Conservation (phyloP, 2,113 vertebrate genomes). For the Seriola rivoliana region DNA sequence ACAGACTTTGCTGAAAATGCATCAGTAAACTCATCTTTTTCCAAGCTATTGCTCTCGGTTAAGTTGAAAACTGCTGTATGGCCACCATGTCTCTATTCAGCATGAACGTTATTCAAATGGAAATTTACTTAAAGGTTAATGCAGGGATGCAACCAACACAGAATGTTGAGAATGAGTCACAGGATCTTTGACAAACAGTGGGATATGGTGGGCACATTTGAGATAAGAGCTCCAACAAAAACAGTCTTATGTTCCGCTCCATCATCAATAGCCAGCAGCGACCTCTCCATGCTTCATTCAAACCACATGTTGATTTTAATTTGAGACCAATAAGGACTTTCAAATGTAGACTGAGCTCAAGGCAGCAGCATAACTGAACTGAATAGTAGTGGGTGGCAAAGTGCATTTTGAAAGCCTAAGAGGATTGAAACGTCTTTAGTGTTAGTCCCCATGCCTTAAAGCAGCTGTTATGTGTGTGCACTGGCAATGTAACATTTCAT, state of each 20-base stretch:
- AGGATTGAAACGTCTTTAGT: neutral
- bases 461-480: neutral
- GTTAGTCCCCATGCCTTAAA: no score
- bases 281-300: neutral
- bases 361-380: neutral
- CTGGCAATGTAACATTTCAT: neutral
- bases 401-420: neutral
- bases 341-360: slow-evolving; percentile 30
- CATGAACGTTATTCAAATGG: slow-evolving; percentile 3
- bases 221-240: neutral
- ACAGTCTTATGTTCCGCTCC: neutral
- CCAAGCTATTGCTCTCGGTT: neutral
- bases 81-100: neutral
- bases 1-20: neutral
- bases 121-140: neutral
- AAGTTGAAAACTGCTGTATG: neutral
- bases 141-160: neutral
- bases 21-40: neutral
- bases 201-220: neutral
- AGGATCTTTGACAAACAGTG: neutral
- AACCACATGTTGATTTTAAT: slow-evolving; percentile 49
- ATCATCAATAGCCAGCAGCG: neutral
- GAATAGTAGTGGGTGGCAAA: neutral
- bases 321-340: slow-evolving; percentile 25
- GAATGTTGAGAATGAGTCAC: neutral